Conservation (phyloP, 1,140 invertebrate genomes). For the Formica exsecta region DNA sequence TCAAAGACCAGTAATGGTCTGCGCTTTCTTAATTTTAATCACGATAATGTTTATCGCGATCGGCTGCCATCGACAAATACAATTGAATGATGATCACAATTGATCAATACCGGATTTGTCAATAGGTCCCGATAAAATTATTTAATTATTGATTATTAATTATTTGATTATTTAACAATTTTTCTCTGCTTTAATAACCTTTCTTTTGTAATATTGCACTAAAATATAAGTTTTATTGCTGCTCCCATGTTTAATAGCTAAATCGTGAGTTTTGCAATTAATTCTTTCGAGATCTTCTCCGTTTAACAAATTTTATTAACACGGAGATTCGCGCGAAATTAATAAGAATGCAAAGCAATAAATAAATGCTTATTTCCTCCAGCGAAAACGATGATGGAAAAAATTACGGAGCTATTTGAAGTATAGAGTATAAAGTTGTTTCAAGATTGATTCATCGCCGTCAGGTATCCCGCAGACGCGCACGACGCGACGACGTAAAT, state of each 20-base stretch:
- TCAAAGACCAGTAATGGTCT: slow-evolving; percentile 65
- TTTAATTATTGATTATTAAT: too few relatives aligned
- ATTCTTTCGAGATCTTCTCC: neutral
- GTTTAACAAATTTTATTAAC: too few relatives aligned
- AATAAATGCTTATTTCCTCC: neutral
- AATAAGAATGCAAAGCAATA: neutral
- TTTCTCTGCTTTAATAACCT: neutral
- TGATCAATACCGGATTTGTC: neutral
- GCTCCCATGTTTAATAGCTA: too few relatives aligned
- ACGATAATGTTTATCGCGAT: slow-evolving; percentile 30
- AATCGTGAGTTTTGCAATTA: too few relatives aligned
- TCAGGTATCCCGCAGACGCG: neutral
- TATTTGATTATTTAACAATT: too few relatives aligned
- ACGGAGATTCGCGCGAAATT: neutral
- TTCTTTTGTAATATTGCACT: too few relatives aligned
- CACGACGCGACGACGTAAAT: neutral
- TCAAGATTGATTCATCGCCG: neutral
- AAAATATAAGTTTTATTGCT: too few relatives aligned
- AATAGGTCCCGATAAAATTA: slow-evolving; percentile 30
- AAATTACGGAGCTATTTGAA: neutral
- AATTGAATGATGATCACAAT: slow-evolving; percentile 5
- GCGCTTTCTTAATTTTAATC: slow-evolving; percentile 25
- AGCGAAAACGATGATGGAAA: neutral
- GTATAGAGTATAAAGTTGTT: neutral
- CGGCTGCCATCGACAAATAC: neutral